A percentile compares a stretch with the other conserved stretches of the same genome.
phyloP scores from a whole-genome alignment of 2,113 vertebrate species.

The Brienomyrus longianalis region DNA sequence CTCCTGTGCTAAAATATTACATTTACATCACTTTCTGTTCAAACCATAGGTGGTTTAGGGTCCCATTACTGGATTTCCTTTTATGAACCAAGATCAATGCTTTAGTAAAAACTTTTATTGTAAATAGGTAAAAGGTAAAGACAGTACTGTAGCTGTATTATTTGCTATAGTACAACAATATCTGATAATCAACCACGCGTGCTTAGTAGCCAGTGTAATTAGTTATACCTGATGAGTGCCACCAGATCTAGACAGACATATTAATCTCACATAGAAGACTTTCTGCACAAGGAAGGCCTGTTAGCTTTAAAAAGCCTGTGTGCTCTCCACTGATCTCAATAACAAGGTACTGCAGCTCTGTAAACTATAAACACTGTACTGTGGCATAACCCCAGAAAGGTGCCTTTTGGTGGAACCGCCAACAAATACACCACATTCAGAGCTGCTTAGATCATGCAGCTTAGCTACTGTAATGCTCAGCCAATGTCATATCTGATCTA shows the following conservation, averaged over 20 bases:
- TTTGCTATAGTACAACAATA: background rate
- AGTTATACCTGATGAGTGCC: background rate
- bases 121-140: background rate
- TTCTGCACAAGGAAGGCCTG: background rate
- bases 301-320: background rate
- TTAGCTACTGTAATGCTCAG: background rate
- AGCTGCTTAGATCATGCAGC: background rate
- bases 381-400: background rate
- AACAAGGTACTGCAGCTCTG: background rate
- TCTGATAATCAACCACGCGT: background rate
- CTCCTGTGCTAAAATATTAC: background rate
- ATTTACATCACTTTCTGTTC: background rate
- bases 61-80: background rate
- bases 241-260: background rate
- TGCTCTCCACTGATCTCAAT: background rate
- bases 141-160: background rate
- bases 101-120: background rate
- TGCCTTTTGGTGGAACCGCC: background rate
- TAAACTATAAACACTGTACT: background rate
- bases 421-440: background rate
- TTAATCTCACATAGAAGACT: background rate
- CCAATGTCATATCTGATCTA: background rate
- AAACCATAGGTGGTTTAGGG: background rate
- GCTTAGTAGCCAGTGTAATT: background rate
- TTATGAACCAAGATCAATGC: background rate